A percentile compares a stretch with the other conserved stretches of the same genome.
These are phyloP conservation scores for Petrocephalus schoutedeni DNA, from an alignment of 2,797 vertebrate species.

Conservation along the genomic window DNA sequence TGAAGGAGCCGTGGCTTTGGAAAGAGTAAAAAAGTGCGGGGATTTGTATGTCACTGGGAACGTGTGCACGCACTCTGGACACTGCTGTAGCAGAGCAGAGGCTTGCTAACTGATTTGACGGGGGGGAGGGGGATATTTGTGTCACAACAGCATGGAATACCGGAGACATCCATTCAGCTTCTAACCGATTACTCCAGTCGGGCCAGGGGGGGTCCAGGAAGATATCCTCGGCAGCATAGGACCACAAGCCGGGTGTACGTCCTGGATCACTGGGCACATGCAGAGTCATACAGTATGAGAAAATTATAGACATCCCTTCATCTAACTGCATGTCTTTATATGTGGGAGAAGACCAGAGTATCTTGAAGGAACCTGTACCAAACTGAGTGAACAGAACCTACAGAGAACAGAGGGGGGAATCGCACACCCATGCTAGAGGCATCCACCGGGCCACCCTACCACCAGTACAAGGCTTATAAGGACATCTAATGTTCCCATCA, in stretches of 20 bases:
- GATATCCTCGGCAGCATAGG: background rate
- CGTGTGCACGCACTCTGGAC: background rate
- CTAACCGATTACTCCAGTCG: background rate
- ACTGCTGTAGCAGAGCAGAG: background rate
- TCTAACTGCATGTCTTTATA: background rate
- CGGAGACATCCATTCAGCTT: background rate
- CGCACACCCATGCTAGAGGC: background rate
- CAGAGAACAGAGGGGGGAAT: background rate
- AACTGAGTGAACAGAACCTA: background rate
- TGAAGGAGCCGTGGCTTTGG: background rate
- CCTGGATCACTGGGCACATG: background rate
- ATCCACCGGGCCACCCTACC: background rate
- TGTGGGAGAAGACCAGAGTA: background rate
- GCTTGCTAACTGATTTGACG: background rate
- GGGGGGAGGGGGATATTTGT: background rate
- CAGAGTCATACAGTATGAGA: background rate
- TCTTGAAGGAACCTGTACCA: background rate
- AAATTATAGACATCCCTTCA: background rate
- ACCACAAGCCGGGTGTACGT: background rate
- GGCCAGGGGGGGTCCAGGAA: background rate
- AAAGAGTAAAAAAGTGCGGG: background rate
- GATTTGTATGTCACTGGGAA: background rate
- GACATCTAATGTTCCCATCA: background rate
- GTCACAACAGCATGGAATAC: background rate
- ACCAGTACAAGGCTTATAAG: background rate